phyloP scores from a whole-genome alignment of 2,888 invertebrate genomes.

The Exephanes ischioxanthus region DNA sequence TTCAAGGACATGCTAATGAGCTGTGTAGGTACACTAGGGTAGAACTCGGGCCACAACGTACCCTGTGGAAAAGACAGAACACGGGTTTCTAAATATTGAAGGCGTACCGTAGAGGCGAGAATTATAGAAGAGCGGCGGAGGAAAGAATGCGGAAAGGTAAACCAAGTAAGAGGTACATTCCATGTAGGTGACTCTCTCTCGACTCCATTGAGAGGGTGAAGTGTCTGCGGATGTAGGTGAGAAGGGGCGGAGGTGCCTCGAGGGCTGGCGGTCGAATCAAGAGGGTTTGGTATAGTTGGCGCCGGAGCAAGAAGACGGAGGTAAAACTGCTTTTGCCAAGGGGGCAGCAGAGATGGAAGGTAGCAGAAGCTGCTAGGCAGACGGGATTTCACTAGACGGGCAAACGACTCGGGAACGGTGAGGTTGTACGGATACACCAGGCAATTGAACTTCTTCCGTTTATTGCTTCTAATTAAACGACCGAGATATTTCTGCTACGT shows the following conservation, averaged over 20 bases:
- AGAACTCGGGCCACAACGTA: constrained; percentile 17
- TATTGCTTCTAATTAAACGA: constrained; percentile 84
- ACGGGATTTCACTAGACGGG: constrained; percentile 73
- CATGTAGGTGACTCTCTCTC: constrained; percentile 3
- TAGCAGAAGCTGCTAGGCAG: constrained; percentile 60
- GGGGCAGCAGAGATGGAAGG: constrained; percentile 23
- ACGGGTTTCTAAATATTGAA: constrained; percentile 66
- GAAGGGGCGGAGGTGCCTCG: constrained; percentile 35
- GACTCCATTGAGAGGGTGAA: constrained; percentile 43
- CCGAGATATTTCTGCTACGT: constrained; percentile 83
- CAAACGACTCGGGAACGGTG: constrained; percentile 74
- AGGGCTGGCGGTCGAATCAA: constrained; percentile 48
- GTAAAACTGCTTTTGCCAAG: constrained; percentile 51
- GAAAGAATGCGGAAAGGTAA: constrained; percentile 8
- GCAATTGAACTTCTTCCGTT: constrained; percentile 83
- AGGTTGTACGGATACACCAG: constrained; percentile 74
- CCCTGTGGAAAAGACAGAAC: constrained; percentile 42
- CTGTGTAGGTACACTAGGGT: not conserved
- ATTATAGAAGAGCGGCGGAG: constrained; percentile 55
- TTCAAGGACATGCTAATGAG: constrained; percentile 6
- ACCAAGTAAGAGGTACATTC: constrained; percentile 27
- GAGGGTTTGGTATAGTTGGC: constrained; percentile 44
- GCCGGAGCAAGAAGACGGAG: constrained; percentile 48
- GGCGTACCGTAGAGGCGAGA: constrained; percentile 54
- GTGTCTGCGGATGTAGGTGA: constrained; percentile 50